Conservation (phyloP, 2,113 vertebrate genomes). For the Stigmatopora nigra region DNA sequence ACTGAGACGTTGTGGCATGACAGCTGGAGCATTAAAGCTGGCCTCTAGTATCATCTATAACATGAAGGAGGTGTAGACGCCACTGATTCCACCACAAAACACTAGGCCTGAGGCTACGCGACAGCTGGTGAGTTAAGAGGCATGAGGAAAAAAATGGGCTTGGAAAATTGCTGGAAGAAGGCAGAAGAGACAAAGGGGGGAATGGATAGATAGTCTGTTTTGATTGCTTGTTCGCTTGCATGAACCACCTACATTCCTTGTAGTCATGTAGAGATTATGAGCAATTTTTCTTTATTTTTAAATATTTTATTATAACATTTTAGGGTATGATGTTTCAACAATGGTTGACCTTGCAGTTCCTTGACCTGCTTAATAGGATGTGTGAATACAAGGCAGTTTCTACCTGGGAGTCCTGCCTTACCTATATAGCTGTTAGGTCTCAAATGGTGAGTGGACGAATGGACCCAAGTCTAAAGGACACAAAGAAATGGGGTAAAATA, state of each 20-base stretch:
- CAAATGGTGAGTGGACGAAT: too few relatives aligned
- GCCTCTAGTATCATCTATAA: conserved; percentile 56
- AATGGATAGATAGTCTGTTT: conserved; percentile 14
- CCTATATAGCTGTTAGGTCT: too few relatives aligned
- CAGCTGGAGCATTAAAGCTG: conserved; percentile 63
- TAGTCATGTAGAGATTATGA: neutral
- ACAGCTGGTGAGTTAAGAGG: conserved; percentile 58
- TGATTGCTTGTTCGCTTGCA: neutral
- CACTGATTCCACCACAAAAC: conserved; percentile 58
- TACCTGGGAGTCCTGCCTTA: too few relatives aligned
- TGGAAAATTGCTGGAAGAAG: conserved; percentile 38
- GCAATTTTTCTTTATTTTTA: too few relatives aligned
- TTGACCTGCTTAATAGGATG: too few relatives aligned
- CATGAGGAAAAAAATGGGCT: conserved; percentile 43
- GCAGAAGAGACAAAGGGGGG: conserved; percentile 43
- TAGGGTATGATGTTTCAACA: too few relatives aligned
- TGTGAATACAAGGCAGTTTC: too few relatives aligned
- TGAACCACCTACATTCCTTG: neutral
- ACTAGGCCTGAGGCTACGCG: conserved; percentile 59
- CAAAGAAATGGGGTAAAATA: too few relatives aligned
- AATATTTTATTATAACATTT: too few relatives aligned
- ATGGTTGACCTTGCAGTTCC: too few relatives aligned
- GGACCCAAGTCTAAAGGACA: too few relatives aligned
- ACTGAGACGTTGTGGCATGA: conserved; percentile 56
- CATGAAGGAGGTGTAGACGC: conserved; percentile 51